phyloP scores from a whole-genome alignment of 1,140 invertebrate genomes.

The Rhopalosiphum padi region DNA sequence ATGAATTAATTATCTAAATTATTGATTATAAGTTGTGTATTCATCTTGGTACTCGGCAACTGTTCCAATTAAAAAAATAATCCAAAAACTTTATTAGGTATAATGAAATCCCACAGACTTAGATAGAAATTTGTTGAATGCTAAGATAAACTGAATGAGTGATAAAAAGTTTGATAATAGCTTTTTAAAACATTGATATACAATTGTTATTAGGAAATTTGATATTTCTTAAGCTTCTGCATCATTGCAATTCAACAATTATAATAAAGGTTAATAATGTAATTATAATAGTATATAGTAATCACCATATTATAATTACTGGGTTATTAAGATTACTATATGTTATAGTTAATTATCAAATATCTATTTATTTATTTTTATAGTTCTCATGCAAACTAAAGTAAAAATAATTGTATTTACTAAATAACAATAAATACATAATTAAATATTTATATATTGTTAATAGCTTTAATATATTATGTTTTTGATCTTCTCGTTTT shows the following conservation, averaged over 20 bases:
- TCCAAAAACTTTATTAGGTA: no score
- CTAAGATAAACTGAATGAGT: no score
- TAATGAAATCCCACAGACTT: no score
- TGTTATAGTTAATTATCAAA: not conserved
- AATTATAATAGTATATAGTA: not conserved
- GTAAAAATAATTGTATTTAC: no score
- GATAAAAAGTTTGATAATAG: no score
- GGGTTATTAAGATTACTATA: not conserved
- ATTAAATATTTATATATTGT: no score
- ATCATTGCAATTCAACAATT: not conserved
- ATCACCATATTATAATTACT: not conserved
- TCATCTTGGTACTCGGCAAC: no score
- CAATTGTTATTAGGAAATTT: not conserved
- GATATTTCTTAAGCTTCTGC: not conserved
- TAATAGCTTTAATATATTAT: no score
- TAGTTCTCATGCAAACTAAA: not conserved
- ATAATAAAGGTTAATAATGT: not conserved
- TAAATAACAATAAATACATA: no score
- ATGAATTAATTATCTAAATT: not conserved
- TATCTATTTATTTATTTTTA: not conserved
- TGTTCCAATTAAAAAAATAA: no score
- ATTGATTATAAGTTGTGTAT: not conserved
- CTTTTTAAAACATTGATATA: not conserved
- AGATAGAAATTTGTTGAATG: no score
- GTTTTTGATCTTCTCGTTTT: no score